phyloP scores from a whole-genome alignment of 2,888 invertebrate species.

The Hypomecis punctinalis region DNA sequence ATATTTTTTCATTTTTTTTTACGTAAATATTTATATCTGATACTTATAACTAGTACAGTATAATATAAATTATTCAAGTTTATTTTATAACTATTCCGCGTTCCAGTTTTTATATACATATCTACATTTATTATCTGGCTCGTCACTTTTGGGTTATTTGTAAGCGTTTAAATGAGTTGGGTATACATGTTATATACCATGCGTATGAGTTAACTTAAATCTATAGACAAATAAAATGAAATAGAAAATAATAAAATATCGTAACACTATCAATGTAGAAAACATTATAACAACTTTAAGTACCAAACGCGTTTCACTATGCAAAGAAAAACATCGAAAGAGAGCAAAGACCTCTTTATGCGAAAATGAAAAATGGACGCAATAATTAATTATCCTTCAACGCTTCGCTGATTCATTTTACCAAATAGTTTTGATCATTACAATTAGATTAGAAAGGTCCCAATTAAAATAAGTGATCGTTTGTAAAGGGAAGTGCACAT shows the following conservation, averaged over 20 bases:
- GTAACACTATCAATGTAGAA: too few relatives aligned
- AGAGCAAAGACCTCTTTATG: slow-evolving; percentile 49
- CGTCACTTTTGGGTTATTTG: too few relatives aligned
- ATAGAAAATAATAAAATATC: neutral
- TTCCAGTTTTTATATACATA: too few relatives aligned
- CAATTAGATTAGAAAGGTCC: neutral
- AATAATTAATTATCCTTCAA: slow-evolving; percentile 6
- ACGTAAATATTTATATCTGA: too few relatives aligned
- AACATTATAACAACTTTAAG: slow-evolving; percentile 22
- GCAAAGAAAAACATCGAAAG: slow-evolving; percentile 40
- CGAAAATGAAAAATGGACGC: neutral
- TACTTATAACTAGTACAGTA: too few relatives aligned
- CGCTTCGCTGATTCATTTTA: neutral
- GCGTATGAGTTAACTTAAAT: neutral
- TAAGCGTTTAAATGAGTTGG: too few relatives aligned
- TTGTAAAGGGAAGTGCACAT: slow-evolving; percentile 15
- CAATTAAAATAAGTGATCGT: slow-evolving; percentile 33
- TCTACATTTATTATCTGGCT: too few relatives aligned
- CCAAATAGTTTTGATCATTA: neutral
- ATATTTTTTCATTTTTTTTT: too few relatives aligned
- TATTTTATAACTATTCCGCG: too few relatives aligned
- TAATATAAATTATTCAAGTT: too few relatives aligned
- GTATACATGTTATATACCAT: too few relatives aligned
- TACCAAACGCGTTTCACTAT: slow-evolving; percentile 44
- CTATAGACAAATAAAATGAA: neutral